Evolutionary conservation across 1,140 invertebrate genomes (phyloP).

Genomic region (Drosophila arizonae): DNA sequence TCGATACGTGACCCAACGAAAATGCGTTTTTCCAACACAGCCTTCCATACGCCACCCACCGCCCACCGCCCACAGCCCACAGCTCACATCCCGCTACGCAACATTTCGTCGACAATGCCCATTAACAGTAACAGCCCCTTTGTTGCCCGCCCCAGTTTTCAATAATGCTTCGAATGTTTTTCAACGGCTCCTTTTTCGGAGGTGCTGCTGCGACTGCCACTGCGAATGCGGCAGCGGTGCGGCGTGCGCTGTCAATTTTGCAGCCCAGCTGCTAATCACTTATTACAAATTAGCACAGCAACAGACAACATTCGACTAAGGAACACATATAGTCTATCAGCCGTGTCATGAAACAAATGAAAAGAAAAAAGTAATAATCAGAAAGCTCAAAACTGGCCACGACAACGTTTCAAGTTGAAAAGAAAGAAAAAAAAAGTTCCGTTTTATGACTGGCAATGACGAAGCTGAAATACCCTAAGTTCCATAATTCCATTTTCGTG

Average conservation of each 20-base stretch:
- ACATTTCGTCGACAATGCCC: constrained; percentile 51
- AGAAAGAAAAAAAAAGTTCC: constrained; percentile 3
- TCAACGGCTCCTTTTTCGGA: constrained; percentile 28
- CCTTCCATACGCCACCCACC: neutral
- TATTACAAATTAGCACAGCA: constrained; percentile 64
- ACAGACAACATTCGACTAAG: constrained; percentile 18
- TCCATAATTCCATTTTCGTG: neutral
- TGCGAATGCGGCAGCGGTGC: neutral
- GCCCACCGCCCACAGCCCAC: neutral
- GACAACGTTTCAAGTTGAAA: constrained; percentile 18
- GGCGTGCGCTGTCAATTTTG: constrained; percentile 52
- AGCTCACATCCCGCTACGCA: neutral
- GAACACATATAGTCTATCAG: constrained; percentile 31
- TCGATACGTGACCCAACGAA: constrained; percentile 74
- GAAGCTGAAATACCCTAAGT: neutral
- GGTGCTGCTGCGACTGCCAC: constrained; percentile 1
- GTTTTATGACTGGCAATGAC: neutral
- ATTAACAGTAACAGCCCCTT: constrained; percentile 57
- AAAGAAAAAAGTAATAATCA: constrained; percentile 19
- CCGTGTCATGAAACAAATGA: constrained; percentile 29
- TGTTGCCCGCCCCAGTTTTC: neutral
- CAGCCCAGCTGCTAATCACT: constrained; percentile 61
- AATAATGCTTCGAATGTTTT: constrained; percentile 25
- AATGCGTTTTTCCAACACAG: constrained; percentile 66
- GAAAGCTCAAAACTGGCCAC: constrained; percentile 37